Evolutionary conservation across 2,113 vertebrate genomes (phyloP), one percentile per base, ranked within the genome.

Genomic region (Sclerurus mexicanus): DNA sequence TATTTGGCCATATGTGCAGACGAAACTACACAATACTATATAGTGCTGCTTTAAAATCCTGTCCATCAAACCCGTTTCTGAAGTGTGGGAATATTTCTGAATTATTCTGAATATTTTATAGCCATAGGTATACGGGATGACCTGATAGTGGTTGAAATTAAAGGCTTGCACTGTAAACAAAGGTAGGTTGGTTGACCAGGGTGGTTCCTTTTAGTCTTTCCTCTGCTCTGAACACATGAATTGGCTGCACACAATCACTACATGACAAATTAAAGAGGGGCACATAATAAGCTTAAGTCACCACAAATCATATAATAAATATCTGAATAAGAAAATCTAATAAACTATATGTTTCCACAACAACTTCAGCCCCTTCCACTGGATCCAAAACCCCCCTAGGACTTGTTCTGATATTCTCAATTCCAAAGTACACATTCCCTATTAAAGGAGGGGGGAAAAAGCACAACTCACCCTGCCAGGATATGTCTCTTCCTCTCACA

Each of bases 261-360:
- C 16, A 33, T 27, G 59, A 62, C 47, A 88, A 95, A 95, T 91
- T 96, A 85, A 89, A 85, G 91, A 94, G 85, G 62, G 27, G 33
- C 33, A 58, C 21, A 20, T n/a, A 79, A 87, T 60, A 62, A 83
- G 75, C 53, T 91, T 64, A 91, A 93, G 68, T 77, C 82, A 69
- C 52, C 75, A 85, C 91, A 93, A 96, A 95, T 93, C 87, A 93
- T 14, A 91, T 18, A 90, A 73, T 39, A 83, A 85, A 80, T 42
- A 74, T 62, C 55, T 24, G 78, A 94, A 85, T 42, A 59, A 83
- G 85, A 85, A 91, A 93, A 91, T 91, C 39, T 74, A 94, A 93
- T 88, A 94, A 91, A 90, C 22, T 1, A 39, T 62, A 46, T 55
- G 71, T 80, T 93, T 77, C 87, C 82, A 85, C 81, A 89, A 93